Base-by-base conservation (phyloP, 1,140 invertebrate species). In the Euglossa dilemma region DNA sequence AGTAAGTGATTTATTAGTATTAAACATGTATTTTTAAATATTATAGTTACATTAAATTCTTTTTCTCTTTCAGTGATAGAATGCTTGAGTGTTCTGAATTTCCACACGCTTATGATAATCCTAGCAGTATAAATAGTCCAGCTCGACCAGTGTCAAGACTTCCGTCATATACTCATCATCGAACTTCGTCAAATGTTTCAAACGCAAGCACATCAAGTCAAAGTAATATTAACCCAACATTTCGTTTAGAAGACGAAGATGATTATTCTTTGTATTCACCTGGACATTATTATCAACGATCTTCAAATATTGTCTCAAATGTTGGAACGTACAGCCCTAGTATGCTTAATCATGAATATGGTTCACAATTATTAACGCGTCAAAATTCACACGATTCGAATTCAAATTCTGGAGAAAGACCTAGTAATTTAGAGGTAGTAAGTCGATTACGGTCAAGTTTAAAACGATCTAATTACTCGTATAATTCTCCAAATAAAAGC, bases 151-250 rank as follows among this genome's bases (percentile, higher is more conserved):
- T 93, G 4, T 93, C 94, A 69, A 93, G 95, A 82, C 82, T 95
- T 28, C 93, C 95, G 6, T 87, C 94, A 7, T 95, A 95, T 61
- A 93, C 93, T 6, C 96, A 97, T 91, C 94, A 95, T 80, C 94
- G 96, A 76, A 97, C 97, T 7, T 95, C 96, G 7, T 97, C 96
- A 8, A 97, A 97, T 91, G 95, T 96, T 16, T 97, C 96, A n/a
- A 96, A 95, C 87, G 95, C 95, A 9, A 95, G 95, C 80, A 95
- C 95, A 18, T 95, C 95, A 16, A 96, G 95, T 59, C 94, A 93
- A 80, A 94, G 92, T 73, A 95, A 94, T 64, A 91, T 96, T 11
- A 96, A 95, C 93, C 96, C 96, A 14, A 96, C 94, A 23, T 96
- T 96, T 91, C 94, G 95, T 25, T 92, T 96, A 77, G 96, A 97